phyloP scores from a whole-genome alignment of 2,797 vertebrate species.

The Channallabes apus region DNA sequence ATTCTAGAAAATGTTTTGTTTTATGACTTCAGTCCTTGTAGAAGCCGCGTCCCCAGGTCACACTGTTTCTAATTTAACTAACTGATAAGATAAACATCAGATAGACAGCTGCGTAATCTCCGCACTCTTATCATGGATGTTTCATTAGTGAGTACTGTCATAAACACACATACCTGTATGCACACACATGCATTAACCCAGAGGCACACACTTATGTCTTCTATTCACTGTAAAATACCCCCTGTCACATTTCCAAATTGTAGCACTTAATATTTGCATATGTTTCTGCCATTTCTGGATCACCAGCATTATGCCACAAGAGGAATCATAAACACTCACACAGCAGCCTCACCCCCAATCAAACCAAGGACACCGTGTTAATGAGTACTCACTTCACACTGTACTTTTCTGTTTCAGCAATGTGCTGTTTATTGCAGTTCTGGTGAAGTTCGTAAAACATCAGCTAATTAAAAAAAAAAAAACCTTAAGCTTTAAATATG shows the following conservation, averaged over 20 bases:
- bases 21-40: conserved; percentile 25
- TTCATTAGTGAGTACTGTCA: background rate
- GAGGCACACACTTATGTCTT: background rate
- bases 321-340: conserved; percentile 11
- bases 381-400: conserved; percentile 5
- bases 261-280: background rate
- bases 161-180: background rate
- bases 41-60: background rate
- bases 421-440: background rate
- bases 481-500: background rate
- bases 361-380: conserved; percentile 16
- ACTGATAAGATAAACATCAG: conserved; percentile 23
- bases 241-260: background rate
- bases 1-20: background rate
- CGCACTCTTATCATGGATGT: background rate
- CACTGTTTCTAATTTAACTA: conserved; percentile 1
- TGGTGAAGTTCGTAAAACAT: conserved; percentile 9
- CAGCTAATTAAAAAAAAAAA: background rate
- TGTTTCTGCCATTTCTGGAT: background rate
- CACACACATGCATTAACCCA: background rate
- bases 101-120: conserved; percentile 12
- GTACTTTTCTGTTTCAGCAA: background rate
- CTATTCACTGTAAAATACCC: background rate
- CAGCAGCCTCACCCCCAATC: background rate
- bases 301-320: background rate